These are phyloP conservation scores for Cladorhizidae sp. DNA, from an alignment of 37 sponge, comb jelly and placozoan genomes.

Conservation along the genomic window DNA sequence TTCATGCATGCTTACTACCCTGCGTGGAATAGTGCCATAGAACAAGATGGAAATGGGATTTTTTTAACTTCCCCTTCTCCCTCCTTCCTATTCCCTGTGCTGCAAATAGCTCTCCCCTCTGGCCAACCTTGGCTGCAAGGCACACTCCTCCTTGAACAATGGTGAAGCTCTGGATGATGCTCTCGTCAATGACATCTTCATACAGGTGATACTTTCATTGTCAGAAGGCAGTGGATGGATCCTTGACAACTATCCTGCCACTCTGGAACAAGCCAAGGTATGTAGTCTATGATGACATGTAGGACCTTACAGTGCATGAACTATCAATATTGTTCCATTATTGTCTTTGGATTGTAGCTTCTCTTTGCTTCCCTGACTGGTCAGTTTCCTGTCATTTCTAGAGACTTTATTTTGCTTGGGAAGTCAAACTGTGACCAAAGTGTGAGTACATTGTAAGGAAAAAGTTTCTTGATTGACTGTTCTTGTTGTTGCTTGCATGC, in stretches of 20 bases:
- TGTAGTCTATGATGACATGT: no score
- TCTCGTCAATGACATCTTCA: constrained; percentile 63
- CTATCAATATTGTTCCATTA: background rate
- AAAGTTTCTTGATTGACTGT: background rate
- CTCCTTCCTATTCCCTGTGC: no score
- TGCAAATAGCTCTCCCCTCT: constrained; percentile 39
- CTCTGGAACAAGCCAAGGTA: constrained; percentile 84
- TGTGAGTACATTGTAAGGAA: background rate
- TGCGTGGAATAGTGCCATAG: no score
- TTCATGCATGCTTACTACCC: no score
- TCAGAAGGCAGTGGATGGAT: constrained; percentile 84
- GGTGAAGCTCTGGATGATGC: constrained; percentile 72
- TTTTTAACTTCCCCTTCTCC: no score
- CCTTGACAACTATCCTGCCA: constrained; percentile 86
- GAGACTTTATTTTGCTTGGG: constrained; percentile 22
- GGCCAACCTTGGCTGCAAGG: constrained; percentile 72
- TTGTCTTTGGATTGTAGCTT: background rate
- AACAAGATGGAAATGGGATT: no score
- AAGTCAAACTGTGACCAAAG: background rate
- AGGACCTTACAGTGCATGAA: background rate
- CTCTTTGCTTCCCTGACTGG: constrained; percentile 16
- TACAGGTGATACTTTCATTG: constrained; percentile 57
- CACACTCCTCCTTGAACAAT: constrained; percentile 45
- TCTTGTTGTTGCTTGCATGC: background rate
- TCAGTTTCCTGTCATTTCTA: constrained; percentile 2